Evolutionary conservation across 1,140 invertebrate genomes (phyloP).

Genomic region (Platyura marginata): DNA sequence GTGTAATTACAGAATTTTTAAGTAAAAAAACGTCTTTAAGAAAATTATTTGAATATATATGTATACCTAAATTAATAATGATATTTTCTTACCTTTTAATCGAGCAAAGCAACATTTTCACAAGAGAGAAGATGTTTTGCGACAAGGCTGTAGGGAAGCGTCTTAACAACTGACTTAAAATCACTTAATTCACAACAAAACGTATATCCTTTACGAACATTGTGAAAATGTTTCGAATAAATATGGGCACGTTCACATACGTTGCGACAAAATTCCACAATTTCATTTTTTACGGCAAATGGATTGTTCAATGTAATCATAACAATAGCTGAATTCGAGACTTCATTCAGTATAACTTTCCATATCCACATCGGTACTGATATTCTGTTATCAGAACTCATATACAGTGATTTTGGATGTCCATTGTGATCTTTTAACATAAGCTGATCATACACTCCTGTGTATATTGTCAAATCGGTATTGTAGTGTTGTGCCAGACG

Average conservation of each 20-base stretch:
- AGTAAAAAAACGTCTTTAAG: too few species aligned
- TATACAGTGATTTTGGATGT: conserved; percentile 15
- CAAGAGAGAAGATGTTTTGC: background rate
- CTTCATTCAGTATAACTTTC: conserved; percentile 25
- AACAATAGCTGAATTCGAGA: conserved; percentile 20
- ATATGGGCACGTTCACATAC: conserved; percentile 18
- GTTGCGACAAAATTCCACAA: conserved; percentile 17
- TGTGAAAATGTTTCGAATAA: conserved; percentile 11
- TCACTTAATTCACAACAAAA: conserved; percentile 22
- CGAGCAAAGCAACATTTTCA: background rate
- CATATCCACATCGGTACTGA: conserved; percentile 27
- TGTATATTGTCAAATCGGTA: conserved; percentile 19
- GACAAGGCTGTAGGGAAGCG: background rate
- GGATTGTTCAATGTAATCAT: conserved; percentile 31
- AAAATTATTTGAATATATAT: too few species aligned
- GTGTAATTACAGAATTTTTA: too few species aligned
- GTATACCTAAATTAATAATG: too few species aligned
- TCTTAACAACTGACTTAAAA: conserved; percentile 7
- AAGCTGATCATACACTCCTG: conserved; percentile 22
- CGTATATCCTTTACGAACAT: conserved; percentile 17
- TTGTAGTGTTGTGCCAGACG: conserved; percentile 10
- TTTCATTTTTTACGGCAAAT: conserved; percentile 4
- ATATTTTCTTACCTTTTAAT: background rate
- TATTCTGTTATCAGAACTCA: conserved; percentile 15
- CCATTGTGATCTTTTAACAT: conserved; percentile 12